Evolutionary conservation across 2,797 vertebrate species (phyloP).

Genomic region (Ispidina picta): DNA sequence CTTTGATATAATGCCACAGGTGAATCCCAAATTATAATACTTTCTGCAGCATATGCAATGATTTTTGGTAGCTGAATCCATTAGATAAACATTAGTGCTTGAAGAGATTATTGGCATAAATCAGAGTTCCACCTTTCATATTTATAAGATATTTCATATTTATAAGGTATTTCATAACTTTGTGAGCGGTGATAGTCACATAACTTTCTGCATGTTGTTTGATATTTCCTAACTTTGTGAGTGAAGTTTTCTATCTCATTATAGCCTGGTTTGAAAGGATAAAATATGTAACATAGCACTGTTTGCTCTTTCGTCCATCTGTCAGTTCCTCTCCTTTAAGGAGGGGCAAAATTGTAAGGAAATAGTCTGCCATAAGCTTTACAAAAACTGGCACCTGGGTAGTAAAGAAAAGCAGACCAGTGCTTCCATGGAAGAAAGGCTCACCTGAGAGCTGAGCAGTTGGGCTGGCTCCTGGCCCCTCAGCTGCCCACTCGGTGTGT

Average conservation of each 20-base stretch:
- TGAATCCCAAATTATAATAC: slow-evolving; percentile 75
- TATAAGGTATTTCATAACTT: slow-evolving; percentile 78
- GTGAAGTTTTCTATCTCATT: slow-evolving; percentile 46
- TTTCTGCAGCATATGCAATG: slow-evolving; percentile 71
- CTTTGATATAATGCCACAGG: slow-evolving; percentile 77
- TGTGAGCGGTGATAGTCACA: slow-evolving; percentile 67
- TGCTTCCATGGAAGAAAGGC: neutral
- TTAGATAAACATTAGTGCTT: slow-evolving; percentile 78
- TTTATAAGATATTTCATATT: slow-evolving; percentile 78
- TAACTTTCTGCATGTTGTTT: slow-evolving; percentile 50
- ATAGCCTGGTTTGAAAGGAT: neutral
- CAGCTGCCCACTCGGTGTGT: neutral
- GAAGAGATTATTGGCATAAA: slow-evolving; percentile 76
- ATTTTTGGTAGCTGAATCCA: slow-evolving; percentile 76
- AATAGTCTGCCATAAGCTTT: neutral
- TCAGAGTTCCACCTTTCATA: slow-evolving; percentile 61
- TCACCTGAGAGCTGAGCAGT: neutral
- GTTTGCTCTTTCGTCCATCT: neutral
- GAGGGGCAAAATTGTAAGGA: neutral
- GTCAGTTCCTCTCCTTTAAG: neutral
- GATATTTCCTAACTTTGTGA: slow-evolving; percentile 51
- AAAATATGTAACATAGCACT: neutral
- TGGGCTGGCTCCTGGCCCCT: neutral
- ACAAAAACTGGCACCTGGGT: neutral
- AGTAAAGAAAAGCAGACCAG: neutral